Evolutionary conservation across 2,113 vertebrate species (phyloP), one percentile per base, ranked within the genome.

Genomic region (Ceuthmochares aereus): DNA sequence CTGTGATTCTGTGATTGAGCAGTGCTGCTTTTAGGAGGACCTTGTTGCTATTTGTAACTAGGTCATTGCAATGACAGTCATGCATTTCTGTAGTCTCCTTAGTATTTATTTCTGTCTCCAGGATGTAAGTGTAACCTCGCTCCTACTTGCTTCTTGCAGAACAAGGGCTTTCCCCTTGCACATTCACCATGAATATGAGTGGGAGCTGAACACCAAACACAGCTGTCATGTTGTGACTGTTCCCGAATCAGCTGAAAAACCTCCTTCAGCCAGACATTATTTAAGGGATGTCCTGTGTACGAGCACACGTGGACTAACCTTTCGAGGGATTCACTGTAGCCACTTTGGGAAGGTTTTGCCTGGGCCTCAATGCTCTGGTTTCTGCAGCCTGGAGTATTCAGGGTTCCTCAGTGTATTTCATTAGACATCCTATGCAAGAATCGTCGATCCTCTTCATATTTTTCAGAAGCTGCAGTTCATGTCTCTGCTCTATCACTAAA

Each of bases 171-270:
- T 83, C 27, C 55, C 49, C 29, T 27, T 9, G 30, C 29, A 29
- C 25, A 13, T 52, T 83, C 36, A 14, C 17, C 10, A 4, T 12
- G 12, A 42, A 34, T 47, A 14, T 21, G 37, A 93, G 22, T 14
- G 30, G 76, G 30, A 54, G 5, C 29, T 82, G 47, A 54, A 54
- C 0, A 3, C 32, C 42, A n/a, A 43, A 42, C 0, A 1, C 23
- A 51, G 25, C 7, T 70, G 12, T 37, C 42, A 73, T 52, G 13
- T 10, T 67, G 34, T 14, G 42, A 32, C 10, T 58, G 11, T 42
- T 64, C 37, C 51, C 42, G 58, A 62, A 37, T 3, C 30, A 18
- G 6, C 3, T 59, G 62, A 43, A 27, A 63, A 84, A 12, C 1
- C 7, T 16, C 19, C 60, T 69, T 63, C 23, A 29, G 29, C 1